Conservation (phyloP, 23 tunicate species). For the Trididemnum nubilum region DNA sequence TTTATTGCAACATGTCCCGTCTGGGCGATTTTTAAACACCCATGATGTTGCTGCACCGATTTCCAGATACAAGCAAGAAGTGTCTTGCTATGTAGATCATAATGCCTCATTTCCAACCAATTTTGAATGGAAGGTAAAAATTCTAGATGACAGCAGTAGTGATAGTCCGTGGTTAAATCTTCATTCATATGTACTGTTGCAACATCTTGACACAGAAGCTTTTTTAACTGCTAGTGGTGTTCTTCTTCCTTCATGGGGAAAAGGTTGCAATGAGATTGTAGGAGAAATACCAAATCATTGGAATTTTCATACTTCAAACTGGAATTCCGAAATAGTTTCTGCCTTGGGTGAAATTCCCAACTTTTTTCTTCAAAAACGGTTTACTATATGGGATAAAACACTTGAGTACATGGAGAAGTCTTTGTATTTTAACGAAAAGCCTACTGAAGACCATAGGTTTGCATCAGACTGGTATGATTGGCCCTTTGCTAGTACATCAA, state of each 20-base stretch:
- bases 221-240: constrained; percentile 10
- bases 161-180: constrained; percentile 1
- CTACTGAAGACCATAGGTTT: background rate
- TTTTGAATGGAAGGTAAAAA: constrained; percentile 24
- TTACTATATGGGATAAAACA: background rate
- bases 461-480: constrained; percentile 18
- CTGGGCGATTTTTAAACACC: background rate
- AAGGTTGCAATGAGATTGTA: constrained; percentile 10
- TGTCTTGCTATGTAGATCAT: constrained; percentile 1
- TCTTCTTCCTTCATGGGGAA: constrained; percentile 15
- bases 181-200: constrained; percentile 18
- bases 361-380: background rate
- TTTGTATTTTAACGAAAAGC: background rate
- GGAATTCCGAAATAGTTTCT: constrained; percentile 23
- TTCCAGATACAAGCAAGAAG: constrained; percentile 27
- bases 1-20: background rate
- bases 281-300: background rate
- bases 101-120: background rate
- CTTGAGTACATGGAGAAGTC: constrained; percentile 3
- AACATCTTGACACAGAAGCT: constrained; percentile 20
- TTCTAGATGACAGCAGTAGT: background rate
- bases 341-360: background rate
- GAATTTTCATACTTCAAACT: background rate
- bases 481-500: background rate
- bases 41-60: constrained; percentile 37